Conservation (phyloP, 2,888 invertebrate genomes). For the Meiosimyza platycephala region DNA sequence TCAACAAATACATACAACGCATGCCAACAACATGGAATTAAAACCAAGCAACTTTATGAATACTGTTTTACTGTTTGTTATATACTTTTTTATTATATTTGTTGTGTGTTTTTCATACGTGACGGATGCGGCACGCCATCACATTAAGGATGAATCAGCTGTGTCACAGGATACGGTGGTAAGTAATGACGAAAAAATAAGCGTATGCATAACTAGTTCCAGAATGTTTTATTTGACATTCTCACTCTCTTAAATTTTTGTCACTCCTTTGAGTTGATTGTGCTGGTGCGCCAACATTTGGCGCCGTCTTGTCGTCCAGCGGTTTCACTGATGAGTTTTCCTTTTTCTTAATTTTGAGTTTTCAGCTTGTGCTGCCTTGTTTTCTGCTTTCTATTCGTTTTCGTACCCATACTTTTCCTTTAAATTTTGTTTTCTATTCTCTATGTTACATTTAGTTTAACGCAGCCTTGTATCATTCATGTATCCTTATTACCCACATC, state of each 20-base stretch:
- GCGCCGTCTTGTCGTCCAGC: conserved; percentile 23
- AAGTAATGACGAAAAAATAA: conserved; percentile 3
- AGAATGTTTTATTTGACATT: neutral
- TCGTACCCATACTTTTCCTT: too few relatives aligned
- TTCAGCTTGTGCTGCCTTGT: neutral
- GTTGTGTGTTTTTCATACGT: neutral
- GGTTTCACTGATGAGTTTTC: conserved; percentile 6
- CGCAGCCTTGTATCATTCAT: neutral
- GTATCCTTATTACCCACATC: neutral
- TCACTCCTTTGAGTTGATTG: conserved; percentile 11
- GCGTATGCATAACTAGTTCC: neutral
- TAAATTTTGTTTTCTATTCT: neutral
- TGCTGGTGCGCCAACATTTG: conserved; percentile 1
- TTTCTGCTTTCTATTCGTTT: too few relatives aligned
- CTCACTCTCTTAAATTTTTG: neutral
- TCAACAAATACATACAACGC: neutral
- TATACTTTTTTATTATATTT: neutral
- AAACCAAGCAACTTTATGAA: neutral
- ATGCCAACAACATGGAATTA: conserved; percentile 4
- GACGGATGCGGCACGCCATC: conserved; percentile 21
- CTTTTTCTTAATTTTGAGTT: neutral
- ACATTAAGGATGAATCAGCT: conserved; percentile 35
- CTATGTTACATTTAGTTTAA: neutral
- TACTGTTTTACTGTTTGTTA: neutral
- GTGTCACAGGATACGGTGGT: conserved; percentile 39